Evolutionary conservation across 2,797 vertebrate genomes (phyloP).

Genomic region (Poecile montanus): DNA sequence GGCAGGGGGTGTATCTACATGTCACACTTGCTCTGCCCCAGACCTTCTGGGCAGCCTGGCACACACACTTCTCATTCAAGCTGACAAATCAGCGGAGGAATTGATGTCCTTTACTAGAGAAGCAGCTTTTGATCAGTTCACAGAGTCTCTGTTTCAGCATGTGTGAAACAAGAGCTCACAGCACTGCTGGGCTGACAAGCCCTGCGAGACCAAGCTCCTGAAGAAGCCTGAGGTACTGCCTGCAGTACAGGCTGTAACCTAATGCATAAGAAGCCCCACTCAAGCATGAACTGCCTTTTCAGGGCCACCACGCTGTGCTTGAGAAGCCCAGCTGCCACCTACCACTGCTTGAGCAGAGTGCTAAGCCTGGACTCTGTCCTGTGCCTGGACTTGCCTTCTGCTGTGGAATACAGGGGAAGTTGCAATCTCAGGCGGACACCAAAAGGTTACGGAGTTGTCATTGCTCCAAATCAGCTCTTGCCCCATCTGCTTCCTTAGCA

Average conservation of each 20-base stretch:
- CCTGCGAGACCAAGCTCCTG: not conserved
- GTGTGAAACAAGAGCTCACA: not conserved
- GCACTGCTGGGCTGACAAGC: not conserved
- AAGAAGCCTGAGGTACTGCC: not conserved
- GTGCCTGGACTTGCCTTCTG: not conserved
- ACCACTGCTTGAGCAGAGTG: accelerated
- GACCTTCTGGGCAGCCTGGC: not conserved
- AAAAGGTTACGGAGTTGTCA: constrained; percentile 47
- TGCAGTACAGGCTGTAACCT: not conserved
- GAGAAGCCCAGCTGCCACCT: not conserved
- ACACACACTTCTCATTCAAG: not conserved
- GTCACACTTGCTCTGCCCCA: not conserved
- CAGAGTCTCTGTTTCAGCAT: not conserved
- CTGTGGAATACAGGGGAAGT: not conserved
- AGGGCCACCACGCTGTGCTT: accelerated
- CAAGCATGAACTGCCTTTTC: not conserved
- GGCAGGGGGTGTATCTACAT: not conserved
- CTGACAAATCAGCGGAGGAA: not conserved
- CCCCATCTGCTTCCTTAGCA: constrained; percentile 58
- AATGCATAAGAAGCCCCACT: not conserved
- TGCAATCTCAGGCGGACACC: not conserved
- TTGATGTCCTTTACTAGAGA: not conserved
- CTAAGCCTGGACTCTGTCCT: not conserved
- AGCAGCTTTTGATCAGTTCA: not conserved
- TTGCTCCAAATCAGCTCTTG: constrained; percentile 49